Conservation (phyloP, 2,797 vertebrate genomes). For the Leucoraja ocellata region DNA sequence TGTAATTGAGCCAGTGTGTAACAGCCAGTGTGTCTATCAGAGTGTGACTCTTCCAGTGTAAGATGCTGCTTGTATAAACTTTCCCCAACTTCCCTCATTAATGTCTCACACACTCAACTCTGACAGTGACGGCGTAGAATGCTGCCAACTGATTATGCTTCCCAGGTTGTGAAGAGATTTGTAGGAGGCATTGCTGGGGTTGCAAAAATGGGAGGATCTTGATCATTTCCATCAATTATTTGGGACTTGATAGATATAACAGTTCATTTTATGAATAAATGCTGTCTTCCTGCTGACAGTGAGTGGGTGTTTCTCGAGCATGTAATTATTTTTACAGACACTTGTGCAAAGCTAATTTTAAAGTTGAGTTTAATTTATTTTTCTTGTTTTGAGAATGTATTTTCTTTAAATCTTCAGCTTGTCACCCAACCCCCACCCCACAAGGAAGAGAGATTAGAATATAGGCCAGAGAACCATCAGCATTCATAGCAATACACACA, state of each 20-base stretch:
- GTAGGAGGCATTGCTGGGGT: background rate
- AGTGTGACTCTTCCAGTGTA: background rate
- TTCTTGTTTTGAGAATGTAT: background rate
- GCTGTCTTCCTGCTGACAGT: background rate
- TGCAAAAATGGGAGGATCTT: background rate
- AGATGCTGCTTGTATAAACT: background rate
- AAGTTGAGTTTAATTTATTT: background rate
- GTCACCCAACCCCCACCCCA: background rate
- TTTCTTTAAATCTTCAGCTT: background rate
- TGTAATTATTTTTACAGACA: constrained; percentile 6
- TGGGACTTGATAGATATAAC: background rate
- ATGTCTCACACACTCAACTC: background rate
- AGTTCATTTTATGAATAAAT: background rate
- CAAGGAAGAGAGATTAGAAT: background rate
- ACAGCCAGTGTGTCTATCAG: background rate
- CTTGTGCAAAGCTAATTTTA: background rate
- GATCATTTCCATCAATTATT: background rate
- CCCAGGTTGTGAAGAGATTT: background rate
- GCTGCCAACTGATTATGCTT: background rate
- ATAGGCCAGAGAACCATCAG: too few species aligned
- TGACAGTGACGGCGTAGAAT: background rate
- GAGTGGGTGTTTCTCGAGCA: constrained; percentile 5
- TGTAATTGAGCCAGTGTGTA: too few species aligned
- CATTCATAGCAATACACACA: too few species aligned
- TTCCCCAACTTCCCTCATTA: background rate